Evolutionary conservation across 2,797 vertebrate species (phyloP), one percentile per base, ranked within the genome.

Genomic region (Chiroxiphia lanceolata): DNA sequence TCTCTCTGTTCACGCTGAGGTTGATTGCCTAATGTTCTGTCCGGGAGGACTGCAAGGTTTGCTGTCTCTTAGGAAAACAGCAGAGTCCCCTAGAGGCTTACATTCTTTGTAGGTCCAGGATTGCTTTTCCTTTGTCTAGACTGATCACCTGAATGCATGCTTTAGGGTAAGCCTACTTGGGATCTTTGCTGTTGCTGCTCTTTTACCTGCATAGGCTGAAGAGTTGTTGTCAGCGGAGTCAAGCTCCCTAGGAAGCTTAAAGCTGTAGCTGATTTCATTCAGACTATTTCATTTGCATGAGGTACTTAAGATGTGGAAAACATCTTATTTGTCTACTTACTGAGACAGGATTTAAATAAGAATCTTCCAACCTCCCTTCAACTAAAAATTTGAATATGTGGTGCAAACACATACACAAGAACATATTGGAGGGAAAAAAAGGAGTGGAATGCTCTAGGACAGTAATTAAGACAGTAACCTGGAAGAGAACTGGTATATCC

Each of bases 391-490:
- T 87, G 34, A 69, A 69, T 92, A 23, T 38, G 11, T 70, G 27
- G 25, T 87, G 48, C 48, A 45, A 92, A 85, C 40, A 47, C 21
- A n/a, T 54, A 65, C 18, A 51, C 34, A 65, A 53, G 59, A 84
- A 67, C 78, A 83, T 87, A 83, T 14, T 91, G 84, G 51, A 83
- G 19, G 27, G n/a, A 11, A 79, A 87, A 93, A 93, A 74, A 47
- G 34, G 29, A 76, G 26, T 53, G 29, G 23, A 88, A 74, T 51
- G 21, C 79, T 89, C 56, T 83, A 83, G 94, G 84, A 81, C 82
- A 81, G 40, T 82, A 94, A 87, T 87, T 87, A 90, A 94, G 65
- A 86, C 18, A 50, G 45, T 94, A 94, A 91, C 84, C 79, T 94
- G 82, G 60, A 94, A 93, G 53, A 80, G 42, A 93, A 56, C 53